phyloP scores from a whole-genome alignment of 2,888 invertebrate genomes.

The Drosophila tanythrix region DNA sequence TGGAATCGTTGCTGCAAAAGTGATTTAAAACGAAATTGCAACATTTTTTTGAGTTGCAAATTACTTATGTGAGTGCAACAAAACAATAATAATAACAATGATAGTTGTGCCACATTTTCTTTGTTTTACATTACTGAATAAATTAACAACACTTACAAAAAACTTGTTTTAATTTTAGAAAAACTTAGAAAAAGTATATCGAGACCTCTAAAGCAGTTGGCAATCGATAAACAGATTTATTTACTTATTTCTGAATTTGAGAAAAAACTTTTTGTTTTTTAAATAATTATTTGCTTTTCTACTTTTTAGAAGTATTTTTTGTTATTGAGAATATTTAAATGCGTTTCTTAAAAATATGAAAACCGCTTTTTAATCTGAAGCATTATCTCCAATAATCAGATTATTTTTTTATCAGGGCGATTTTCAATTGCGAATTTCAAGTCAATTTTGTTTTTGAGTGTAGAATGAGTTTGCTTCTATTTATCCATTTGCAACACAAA shows the following conservation, averaged over 20 bases:
- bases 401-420: no score
- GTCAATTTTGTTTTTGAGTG: not conserved
- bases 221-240: not conserved
- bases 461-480: not conserved
- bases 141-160: no score
- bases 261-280: no score
- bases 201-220: not conserved
- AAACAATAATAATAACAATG: not conserved
- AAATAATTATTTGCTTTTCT: not conserved
- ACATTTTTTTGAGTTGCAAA: conserved; percentile 17
- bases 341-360: not conserved
- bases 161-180: no score
- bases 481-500: not conserved
- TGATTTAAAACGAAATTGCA: conserved; percentile 58
- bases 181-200: no score
- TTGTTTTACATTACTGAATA: no score
- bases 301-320: not conserved
- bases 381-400: not conserved
- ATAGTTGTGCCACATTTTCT: not conserved
- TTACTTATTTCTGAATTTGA: no score
- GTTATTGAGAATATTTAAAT: not conserved
- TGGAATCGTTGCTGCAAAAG: conserved; percentile 28
- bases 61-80: not conserved
- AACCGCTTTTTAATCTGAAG: not conserved
- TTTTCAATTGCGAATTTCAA: not conserved